Evolutionary conservation across 2,888 invertebrate species (phyloP).

Genomic region (Scaptodrosophila latifasciaeformis): DNA sequence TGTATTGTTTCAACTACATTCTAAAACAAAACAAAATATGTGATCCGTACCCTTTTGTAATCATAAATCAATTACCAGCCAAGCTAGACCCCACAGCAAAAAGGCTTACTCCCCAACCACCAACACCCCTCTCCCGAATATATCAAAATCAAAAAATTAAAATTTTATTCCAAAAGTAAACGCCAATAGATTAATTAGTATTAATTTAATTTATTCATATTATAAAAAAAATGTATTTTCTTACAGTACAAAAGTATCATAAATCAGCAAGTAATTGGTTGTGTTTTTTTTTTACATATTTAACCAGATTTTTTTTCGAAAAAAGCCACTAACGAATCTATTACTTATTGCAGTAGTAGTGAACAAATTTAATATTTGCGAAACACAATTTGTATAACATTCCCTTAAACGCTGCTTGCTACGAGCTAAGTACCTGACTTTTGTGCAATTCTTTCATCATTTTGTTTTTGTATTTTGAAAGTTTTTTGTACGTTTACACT

Average conservation of each 20-base stretch:
- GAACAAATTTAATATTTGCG: too few relatives aligned
- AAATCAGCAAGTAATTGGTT: slow-evolving; percentile 58
- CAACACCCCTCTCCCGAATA: slow-evolving; percentile 2
- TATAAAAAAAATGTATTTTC: slow-evolving; percentile 39
- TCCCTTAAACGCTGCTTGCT: slow-evolving; percentile 52
- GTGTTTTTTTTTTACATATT: slow-evolving; percentile 25
- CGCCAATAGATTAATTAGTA: slow-evolving; percentile 47
- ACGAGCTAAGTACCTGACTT: too few relatives aligned
- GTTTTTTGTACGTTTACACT: too few relatives aligned
- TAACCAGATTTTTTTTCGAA: background rate
- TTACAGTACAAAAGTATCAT: slow-evolving; percentile 42
- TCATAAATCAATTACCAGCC: slow-evolving; percentile 37
- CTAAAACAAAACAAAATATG: slow-evolving; percentile 30
- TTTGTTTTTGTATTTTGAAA: slow-evolving; percentile 33
- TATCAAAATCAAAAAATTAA: slow-evolving; percentile 4
- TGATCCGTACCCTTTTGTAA: slow-evolving; percentile 38
- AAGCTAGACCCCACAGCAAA: slow-evolving; percentile 33
- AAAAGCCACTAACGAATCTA: background rate
- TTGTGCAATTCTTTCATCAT: too few relatives aligned
- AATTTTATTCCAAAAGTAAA: slow-evolving; percentile 38
- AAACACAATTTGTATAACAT: slow-evolving; percentile 57
- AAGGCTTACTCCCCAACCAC: slow-evolving; percentile 38
- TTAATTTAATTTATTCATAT: slow-evolving; percentile 22
- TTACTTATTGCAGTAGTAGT: too few relatives aligned
- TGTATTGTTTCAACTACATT: slow-evolving; percentile 42